Base-by-base conservation (phyloP, 2,888 invertebrate genomes). In the Papilio elwesi region DNA sequence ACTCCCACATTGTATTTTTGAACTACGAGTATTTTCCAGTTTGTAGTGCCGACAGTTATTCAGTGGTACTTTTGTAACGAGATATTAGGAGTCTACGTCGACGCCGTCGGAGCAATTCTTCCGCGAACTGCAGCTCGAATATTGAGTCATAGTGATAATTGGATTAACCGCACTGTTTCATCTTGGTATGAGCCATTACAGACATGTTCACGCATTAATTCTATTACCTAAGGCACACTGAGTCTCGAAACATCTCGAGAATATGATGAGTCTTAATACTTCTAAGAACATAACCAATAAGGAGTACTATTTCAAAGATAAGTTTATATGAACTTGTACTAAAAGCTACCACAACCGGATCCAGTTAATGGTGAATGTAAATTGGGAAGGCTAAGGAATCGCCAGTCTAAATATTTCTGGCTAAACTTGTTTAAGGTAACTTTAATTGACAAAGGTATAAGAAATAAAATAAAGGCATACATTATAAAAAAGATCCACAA, bases 51-150 rank as follows among this genome's bases (percentile, higher is more conserved):
- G 51, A 53, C 47, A 47, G 11, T 70, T 63, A 70, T 47, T 62
- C 63, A 69, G 52, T 43, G 10, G 69, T 52, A 47, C 47, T 16
- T 53, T 16, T 70, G 69, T 43, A 70, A 70, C 47, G 13, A 47
- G 62, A 69, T 51, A 68, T 55, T 55, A 63, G 52, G 63, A 53
- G 43, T 52, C 52, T 62, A 68, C 53, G n/a, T 11, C 38, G 51
- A 2, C 26, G 26, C 26, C 53, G n/a, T 49, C 36, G 15, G 62
- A 69, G 74, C 79, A 84, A 84, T 82, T 85, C 84, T 89, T 90
- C 90, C 87, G 85, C 82, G 89, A 89, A 90, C 84, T 83, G 83
- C 82, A 81, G 73, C 77, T 73, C 79, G 80, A 79, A 82, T 82
- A 83, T 84, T 88, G 88, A 89, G 85, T 88, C 90, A 90, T 76